phyloP scores from a whole-genome alignment of 2,888 invertebrate genomes.

The Eudasyphora cyanicolor region DNA sequence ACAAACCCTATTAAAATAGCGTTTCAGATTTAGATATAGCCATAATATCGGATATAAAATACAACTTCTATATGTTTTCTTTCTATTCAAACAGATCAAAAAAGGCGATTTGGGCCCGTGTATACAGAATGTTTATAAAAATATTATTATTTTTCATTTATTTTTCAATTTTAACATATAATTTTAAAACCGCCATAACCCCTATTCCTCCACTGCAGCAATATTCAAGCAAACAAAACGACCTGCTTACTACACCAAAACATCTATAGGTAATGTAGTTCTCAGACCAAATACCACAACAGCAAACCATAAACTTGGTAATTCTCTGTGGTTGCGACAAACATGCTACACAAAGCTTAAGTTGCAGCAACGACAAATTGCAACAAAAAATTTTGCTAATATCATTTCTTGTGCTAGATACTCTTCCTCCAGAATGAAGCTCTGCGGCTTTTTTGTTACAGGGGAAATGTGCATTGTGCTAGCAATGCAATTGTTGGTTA shows the following conservation, averaged over 20 bases:
- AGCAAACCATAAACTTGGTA: neutral
- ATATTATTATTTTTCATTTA: too few species aligned
- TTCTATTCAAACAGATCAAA: too few species aligned
- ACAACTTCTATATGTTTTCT: too few species aligned
- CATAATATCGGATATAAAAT: too few species aligned
- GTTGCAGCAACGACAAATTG: constrained; percentile 35
- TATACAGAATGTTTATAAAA: too few species aligned
- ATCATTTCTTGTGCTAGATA: neutral
- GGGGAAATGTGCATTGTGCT: neutral
- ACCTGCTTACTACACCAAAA: neutral
- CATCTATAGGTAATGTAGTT: neutral
- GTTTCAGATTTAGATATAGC: too few species aligned
- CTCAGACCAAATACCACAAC: neutral
- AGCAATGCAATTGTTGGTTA: neutral
- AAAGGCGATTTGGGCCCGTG: too few species aligned
- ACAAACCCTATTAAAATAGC: too few species aligned
- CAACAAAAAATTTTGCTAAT: constrained; percentile 38
- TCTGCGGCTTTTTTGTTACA: too few species aligned
- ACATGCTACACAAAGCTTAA: constrained; percentile 50
- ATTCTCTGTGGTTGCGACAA: constrained; percentile 1
- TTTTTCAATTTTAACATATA: too few species aligned
- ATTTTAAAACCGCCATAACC: too few species aligned
- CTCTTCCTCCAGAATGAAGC: neutral
- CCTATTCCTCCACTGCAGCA: too few species aligned
- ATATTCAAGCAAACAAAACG: neutral